Evolutionary conservation across 2,797 vertebrate species (phyloP).

Genomic region (Sylvia borin): DNA sequence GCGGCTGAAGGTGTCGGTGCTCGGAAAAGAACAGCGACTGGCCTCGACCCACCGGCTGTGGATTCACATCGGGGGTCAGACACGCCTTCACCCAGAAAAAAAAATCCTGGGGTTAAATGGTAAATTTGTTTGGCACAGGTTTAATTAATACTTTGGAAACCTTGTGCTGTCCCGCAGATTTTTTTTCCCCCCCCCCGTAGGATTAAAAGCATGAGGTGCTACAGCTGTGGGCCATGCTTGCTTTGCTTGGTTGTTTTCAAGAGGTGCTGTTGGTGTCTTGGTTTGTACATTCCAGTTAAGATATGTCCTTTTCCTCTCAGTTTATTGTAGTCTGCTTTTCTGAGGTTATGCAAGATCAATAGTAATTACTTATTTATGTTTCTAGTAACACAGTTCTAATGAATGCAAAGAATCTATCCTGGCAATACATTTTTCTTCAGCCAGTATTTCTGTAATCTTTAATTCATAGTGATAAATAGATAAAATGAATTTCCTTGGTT

Average conservation of each 20-base stretch:
- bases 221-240: neutral
- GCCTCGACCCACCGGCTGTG: neutral
- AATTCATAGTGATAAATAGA: constrained; percentile 55
- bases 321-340: constrained; percentile 67
- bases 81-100: neutral
- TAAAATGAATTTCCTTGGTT: constrained; percentile 32
- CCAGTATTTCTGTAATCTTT: constrained; percentile 60
- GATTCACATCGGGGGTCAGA: rapidly evolving
- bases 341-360: constrained; percentile 63
- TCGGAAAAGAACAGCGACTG: neutral
- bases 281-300: constrained; percentile 6
- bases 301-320: constrained; percentile 16
- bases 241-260: constrained; percentile 19
- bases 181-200: neutral
- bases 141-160: neutral
- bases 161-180: neutral
- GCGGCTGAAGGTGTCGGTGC: neutral
- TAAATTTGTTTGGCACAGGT: neutral
- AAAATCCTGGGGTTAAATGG: neutral
- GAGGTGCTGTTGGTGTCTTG: neutral
- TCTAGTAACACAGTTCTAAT: constrained; percentile 73
- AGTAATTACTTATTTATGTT: constrained; percentile 68
- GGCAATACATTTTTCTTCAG: constrained; percentile 18
- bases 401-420: constrained; percentile 59
- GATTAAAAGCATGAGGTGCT: neutral